These are phyloP conservation scores for Oxystoma pomonae DNA, from an alignment of 2,888 invertebrate species.

Conservation along the genomic window DNA sequence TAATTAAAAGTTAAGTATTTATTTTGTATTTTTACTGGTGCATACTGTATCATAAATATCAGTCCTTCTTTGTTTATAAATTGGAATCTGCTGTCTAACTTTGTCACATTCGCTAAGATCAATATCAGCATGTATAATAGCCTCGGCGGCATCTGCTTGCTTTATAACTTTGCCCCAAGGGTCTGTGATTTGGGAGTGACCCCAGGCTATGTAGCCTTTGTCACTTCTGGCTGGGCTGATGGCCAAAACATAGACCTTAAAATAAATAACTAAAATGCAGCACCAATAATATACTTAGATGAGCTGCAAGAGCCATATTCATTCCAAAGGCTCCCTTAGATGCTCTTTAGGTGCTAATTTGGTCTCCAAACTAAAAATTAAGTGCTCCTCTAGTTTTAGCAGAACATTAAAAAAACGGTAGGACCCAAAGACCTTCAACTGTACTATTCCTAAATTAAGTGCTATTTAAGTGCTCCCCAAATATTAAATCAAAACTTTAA, in stretches of 20 bases:
- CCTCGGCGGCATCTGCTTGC: conserved; percentile 66
- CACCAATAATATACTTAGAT: background rate
- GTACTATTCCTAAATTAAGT: no score
- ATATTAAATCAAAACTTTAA: no score
- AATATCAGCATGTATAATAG: conserved; percentile 69
- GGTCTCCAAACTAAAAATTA: no score
- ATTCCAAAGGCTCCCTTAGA: no score
- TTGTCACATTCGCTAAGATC: conserved; percentile 70
- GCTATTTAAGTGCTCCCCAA: no score
- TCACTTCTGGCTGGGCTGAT: conserved; percentile 79
- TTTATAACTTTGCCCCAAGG: conserved; percentile 79
- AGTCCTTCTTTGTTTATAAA: conserved; percentile 50
- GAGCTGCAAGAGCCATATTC: no score
- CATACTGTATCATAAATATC: conserved; percentile 65
- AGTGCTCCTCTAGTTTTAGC: no score
- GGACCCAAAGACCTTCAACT: no score
- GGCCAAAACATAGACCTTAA: conserved; percentile 69
- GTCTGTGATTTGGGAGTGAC: conserved; percentile 77
- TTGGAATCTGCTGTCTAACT: conserved; percentile 81
- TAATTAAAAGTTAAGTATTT: no score
- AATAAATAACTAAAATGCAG: background rate
- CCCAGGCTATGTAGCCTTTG: conserved; percentile 82
- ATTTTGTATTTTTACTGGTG: no score
- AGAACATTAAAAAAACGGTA: no score
- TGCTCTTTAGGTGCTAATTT: no score